phyloP scores from a whole-genome alignment of 1,140 invertebrate genomes.

The Lanistes nyassanus region DNA sequence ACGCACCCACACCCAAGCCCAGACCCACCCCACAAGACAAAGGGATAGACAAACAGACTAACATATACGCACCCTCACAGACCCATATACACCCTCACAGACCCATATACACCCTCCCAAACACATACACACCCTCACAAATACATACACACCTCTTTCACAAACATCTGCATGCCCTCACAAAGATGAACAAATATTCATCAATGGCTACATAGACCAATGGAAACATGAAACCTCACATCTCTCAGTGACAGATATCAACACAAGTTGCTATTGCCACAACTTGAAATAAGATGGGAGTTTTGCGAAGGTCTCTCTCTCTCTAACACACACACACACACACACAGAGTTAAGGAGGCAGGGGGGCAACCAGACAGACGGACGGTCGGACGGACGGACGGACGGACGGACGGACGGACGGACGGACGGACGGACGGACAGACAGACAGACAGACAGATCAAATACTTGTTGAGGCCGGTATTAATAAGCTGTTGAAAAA shows the following conservation, averaged over 20 bases:
- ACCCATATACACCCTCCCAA: not conserved
- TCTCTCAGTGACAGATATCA: too few relatives aligned
- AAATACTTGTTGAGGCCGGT: not conserved
- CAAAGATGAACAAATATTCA: too few relatives aligned
- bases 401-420: constrained; percentile 5
- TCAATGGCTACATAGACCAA: too few relatives aligned
- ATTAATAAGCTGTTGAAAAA: not conserved
- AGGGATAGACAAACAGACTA: constrained; percentile 9
- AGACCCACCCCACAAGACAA: not conserved
- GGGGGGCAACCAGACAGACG: not conserved
- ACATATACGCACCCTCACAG: constrained; percentile 3
- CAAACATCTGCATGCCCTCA: too few relatives aligned
- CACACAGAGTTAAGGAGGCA: not conserved
- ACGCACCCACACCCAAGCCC: not conserved
- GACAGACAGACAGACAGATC: not conserved
- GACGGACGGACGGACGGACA: not conserved
- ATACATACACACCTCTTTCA: too few relatives aligned
- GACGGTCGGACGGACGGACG: too few relatives aligned
- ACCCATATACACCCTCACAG: constrained; percentile 5
- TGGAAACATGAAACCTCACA: too few relatives aligned
- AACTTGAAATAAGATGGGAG: too few relatives aligned
- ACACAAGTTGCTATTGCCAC: too few relatives aligned
- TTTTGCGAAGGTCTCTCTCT: not conserved
- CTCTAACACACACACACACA: not conserved
- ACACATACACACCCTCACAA: not conserved